Percentiles rank a stretch among this genome's conserved stretches.
phyloP scores from a whole-genome alignment of 1,140 invertebrate genomes.

The Dreissena polymorpha region DNA sequence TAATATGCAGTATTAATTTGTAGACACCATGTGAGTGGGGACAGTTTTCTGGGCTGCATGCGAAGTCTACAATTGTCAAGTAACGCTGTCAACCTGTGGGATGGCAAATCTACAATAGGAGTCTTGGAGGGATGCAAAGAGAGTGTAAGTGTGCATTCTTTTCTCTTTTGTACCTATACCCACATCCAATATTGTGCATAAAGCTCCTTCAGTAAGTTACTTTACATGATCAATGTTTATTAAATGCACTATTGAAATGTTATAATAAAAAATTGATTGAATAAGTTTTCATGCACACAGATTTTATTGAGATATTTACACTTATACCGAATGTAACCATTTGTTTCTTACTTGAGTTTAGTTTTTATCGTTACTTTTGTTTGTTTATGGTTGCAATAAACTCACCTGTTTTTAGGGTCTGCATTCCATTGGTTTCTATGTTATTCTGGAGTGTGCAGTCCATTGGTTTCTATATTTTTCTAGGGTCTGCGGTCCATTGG shows the following conservation, averaged over 20 bases:
- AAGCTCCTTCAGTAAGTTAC: too few species aligned
- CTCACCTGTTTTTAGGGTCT: background rate
- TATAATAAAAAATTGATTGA: too few species aligned
- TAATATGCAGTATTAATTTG: too few species aligned
- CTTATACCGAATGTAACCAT: too few species aligned
- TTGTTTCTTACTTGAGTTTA: too few species aligned
- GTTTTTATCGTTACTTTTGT: background rate
- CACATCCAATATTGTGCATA: too few species aligned
- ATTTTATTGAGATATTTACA: too few species aligned
- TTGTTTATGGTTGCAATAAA: background rate
- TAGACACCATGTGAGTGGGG: background rate
- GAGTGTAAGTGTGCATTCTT: slow-evolving; percentile 82
- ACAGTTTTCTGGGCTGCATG: slow-evolving; percentile 90
- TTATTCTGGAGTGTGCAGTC: too few species aligned
- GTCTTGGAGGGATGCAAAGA: slow-evolving; percentile 88
- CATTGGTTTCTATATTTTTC: slow-evolving; percentile 66
- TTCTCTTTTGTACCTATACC: background rate
- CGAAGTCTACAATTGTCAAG: slow-evolving; percentile 89
- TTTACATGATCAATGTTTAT: too few species aligned
- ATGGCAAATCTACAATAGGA: slow-evolving; percentile 86
- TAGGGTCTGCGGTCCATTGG: slow-evolving; percentile 85
- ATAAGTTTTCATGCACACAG: too few species aligned
- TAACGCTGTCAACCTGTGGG: slow-evolving; percentile 78
- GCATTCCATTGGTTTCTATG: background rate
- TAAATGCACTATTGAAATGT: too few species aligned